Base-by-base conservation (phyloP, 2,888 invertebrate genomes). In the Tromatobia lineatoria region DNA sequence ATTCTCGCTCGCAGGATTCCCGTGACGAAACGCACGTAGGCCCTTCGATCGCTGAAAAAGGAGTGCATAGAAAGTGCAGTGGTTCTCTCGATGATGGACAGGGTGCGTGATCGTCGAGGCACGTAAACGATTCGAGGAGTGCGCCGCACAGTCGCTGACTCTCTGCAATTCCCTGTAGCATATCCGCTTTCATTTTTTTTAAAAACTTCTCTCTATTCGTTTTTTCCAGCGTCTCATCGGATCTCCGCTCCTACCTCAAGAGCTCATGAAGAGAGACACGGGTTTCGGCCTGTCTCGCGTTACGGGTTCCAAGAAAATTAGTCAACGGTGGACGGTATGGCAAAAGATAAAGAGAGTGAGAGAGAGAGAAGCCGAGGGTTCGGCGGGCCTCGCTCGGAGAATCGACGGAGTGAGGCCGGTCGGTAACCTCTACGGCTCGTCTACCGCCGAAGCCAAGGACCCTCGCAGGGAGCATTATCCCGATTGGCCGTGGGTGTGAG, bases 401-500 rank as follows among this genome's bases (percentile, higher is more conserved):
- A 59, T 61, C 47, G 74, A 54, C 47, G 47, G 70, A 61, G 74
- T 64, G 84, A 79, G 79, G 81, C 84, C 84, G 84, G 84, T 85
- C 84, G 84, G 64, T 80, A 74, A 80, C 81, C 82, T 80, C 69
- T 52, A 66, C 67, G 83, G 67, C 82, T 80, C 83, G 82, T 77
- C 85, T 80, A 80, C 82, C 67, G 81, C 76, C 80, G 81, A 75
- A 78, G 78, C 75, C 86, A 84, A 80, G 83, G 86, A 78, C 85
- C 80, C 82, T 79, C 87, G 73, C 82, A 82, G 80, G 85, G 86
- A 79, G 84, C 80, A 75, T 87, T 76, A 80, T 83, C 86, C 85
- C 85, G 82, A 79, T 85, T 85, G 69, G 85, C 47, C 82, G 80
- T 67, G 67, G 67, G 52, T 73, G 79, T 66, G 74, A 78, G 67